Conservation (phyloP, 2,888 invertebrate species). For the Pelosia muscerda region DNA sequence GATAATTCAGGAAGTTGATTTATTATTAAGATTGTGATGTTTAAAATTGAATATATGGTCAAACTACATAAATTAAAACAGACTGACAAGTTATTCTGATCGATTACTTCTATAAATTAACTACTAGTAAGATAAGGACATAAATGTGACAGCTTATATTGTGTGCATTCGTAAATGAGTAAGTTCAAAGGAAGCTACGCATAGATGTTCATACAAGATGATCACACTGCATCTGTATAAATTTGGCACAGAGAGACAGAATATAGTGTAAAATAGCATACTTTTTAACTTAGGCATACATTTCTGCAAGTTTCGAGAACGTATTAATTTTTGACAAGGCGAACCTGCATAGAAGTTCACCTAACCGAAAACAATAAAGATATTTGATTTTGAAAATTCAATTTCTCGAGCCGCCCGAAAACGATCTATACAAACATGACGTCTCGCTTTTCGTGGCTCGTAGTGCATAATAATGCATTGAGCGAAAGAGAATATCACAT, state of each 20-base stretch:
- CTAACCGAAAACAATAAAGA: slow-evolving; percentile 25
- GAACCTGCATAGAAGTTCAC: slow-evolving; percentile 41
- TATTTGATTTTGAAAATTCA: no score
- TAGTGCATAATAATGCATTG: no score
- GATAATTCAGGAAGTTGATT: neutral
- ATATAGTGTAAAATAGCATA: neutral
- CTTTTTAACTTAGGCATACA: neutral
- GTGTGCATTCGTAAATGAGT: neutral
- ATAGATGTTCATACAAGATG: neutral
- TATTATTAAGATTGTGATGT: neutral
- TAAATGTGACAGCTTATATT: slow-evolving; percentile 45
- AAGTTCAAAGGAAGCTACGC: neutral
- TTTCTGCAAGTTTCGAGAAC: no score
- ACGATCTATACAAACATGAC: no score
- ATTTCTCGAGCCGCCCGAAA: no score
- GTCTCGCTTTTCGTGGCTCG: no score
- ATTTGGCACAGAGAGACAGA: neutral
- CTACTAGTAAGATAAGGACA: slow-evolving; percentile 35
- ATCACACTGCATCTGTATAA: neutral
- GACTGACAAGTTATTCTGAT: neutral
- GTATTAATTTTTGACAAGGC: neutral
- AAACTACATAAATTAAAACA: neutral
- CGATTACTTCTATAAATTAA: slow-evolving; percentile 20
- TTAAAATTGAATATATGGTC: slow-evolving; percentile 2
- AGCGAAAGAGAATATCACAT: no score